These are phyloP conservation scores for Otolemur crassicaudatus DNA, from an alignment of 2,797 vertebrate species.

Conservation along the genomic window DNA sequence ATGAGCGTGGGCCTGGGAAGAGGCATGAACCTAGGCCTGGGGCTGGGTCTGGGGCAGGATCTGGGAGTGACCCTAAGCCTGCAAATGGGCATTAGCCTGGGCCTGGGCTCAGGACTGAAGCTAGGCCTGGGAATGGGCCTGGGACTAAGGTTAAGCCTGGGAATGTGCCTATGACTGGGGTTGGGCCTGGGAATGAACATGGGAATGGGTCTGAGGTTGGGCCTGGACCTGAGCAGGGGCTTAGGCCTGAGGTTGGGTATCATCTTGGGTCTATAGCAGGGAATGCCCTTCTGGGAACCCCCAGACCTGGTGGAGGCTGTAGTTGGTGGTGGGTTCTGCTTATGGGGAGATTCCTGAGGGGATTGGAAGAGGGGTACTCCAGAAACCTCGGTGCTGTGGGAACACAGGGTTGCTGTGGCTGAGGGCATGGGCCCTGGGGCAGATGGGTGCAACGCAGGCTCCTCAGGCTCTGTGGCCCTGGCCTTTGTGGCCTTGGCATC, in stretches of 20 bases:
- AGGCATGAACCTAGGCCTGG: neutral
- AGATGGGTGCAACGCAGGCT: too few species aligned
- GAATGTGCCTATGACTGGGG: too few species aligned
- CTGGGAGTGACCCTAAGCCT: neutral
- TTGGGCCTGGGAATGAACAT: too few species aligned
- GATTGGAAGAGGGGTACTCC: constrained; percentile 77
- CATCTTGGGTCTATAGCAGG: too few species aligned
- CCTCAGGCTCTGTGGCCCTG: rapidly evolving
- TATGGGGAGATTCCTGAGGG: constrained; percentile 80
- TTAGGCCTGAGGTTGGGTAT: too few species aligned
- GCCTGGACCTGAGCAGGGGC: neutral
- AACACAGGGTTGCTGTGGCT: neutral
- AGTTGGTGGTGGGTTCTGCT: too few species aligned
- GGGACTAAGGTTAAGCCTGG: neutral
- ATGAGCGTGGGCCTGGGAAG: too few species aligned
- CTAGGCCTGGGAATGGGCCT: neutral
- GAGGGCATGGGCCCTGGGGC: neutral
- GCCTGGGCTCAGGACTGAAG: neutral
- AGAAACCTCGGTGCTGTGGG: neutral
- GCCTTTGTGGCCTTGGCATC: too few species aligned
- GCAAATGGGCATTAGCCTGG: neutral
- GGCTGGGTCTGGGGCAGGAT: too few species aligned
- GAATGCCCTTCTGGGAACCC: too few species aligned
- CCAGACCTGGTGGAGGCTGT: too few species aligned
- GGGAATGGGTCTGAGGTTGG: too few species aligned